These are phyloP conservation scores for Saccopteryx leptura DNA, from an alignment of 2,113 vertebrate species.

Conservation along the genomic window DNA sequence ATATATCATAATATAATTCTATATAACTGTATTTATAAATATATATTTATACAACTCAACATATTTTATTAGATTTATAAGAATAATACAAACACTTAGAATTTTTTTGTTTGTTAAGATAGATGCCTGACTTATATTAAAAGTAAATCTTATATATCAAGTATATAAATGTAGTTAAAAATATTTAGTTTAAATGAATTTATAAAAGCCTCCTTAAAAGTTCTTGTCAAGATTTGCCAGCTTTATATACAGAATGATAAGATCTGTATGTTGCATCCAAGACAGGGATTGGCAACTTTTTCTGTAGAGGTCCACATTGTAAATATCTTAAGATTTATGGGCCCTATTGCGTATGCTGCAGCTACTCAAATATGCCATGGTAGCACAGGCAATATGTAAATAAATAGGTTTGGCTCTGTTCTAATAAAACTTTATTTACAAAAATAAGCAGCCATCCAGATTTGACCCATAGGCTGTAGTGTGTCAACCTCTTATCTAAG, in stretches of 20 bases:
- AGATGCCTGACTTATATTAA: neutral
- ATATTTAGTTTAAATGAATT: slow-evolving; percentile 54
- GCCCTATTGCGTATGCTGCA: neutral
- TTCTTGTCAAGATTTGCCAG: neutral
- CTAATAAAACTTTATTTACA: slow-evolving; percentile 37
- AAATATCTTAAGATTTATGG: neutral
- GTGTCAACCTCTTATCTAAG: neutral
- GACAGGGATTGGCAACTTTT: neutral
- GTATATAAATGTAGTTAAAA: slow-evolving; percentile 18
- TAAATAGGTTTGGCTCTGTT: neutral
- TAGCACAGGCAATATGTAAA: neutral
- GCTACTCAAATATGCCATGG: neutral
- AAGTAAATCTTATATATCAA: slow-evolving; percentile 6
- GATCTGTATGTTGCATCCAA: neutral
- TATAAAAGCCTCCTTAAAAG: slow-evolving; percentile 1
- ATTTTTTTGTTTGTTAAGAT: slow-evolving; percentile 52
- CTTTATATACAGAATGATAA: neutral
- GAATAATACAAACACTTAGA: slow-evolving; percentile 13
- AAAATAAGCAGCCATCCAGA: neutral
- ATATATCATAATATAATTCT: neutral
- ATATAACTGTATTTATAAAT: neutral
- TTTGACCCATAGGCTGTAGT: neutral
- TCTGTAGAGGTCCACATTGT: neutral
- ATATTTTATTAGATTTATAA: slow-evolving; percentile 19
- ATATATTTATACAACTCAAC: slow-evolving; percentile 32